Evolutionary conservation across 2,888 invertebrate species (phyloP), one percentile per base, ranked within the genome.

Genomic region (Diploptera punctata): DNA sequence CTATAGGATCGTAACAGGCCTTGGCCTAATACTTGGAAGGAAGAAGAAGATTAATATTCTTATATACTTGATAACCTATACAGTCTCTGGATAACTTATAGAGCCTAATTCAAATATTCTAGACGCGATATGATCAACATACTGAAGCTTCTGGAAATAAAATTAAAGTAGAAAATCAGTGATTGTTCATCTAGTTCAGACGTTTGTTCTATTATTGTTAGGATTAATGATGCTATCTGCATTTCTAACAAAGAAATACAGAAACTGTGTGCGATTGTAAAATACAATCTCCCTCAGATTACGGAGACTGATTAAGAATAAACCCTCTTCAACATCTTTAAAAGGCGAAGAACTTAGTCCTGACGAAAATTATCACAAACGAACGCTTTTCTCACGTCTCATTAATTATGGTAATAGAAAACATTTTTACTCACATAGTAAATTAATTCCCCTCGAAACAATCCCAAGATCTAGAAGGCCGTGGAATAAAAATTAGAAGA

Each of bases 391-490:
- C 16, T 16, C 29, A 43, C 65, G 65, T 47, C 65, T 65, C 65
- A 65, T 65, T 65, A 65, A 65, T 65, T 65, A 65, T 65, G 65
- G 65, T 44, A 65, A 65, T 65, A 47, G 38, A 47, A 65, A 65
- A 65, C 44, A 65, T 16, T 57, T 57, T 57, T 29, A 44, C 47
- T 47, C 65, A 65, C 65, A 65, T 47, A 65, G 65, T 44, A 65
- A 65, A 65, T 65, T 65, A 65, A 65, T 47, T 65, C 65, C 65
- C 47, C 65, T 47, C 26, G 47, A 65, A 65, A 44, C 26, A 65
- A 26, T 26, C n/a, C 61, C n/a, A 26, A 31, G 26, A 4, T 49
- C 57, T 24, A 24, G 26, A 16, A n/a, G 26, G 65, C 24, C 47
- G 26, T 47, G 44, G 65, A 65, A 65, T 29, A 47, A 26, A 26